These are phyloP conservation scores for Griposia aprilina DNA, from an alignment of 2,888 invertebrate genomes.

Conservation along the genomic window DNA sequence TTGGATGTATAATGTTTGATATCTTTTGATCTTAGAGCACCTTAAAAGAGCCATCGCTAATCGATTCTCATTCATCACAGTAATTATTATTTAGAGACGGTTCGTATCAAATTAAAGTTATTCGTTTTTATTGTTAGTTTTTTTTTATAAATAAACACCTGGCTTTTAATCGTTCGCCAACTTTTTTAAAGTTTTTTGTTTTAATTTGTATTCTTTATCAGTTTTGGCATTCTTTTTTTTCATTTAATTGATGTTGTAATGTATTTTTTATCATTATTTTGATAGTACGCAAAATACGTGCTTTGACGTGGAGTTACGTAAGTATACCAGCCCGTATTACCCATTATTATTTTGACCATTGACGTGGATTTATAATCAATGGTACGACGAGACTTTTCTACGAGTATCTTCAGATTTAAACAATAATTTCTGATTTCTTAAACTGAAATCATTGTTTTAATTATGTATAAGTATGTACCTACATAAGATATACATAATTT, in stretches of 20 bases:
- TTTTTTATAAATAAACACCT: slow-evolving; percentile 54
- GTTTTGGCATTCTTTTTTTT: slow-evolving; percentile 11
- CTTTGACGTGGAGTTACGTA: no score
- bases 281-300: no score
- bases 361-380: slow-evolving; percentile 9
- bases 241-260: not conserved
- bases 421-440: no score
- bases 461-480: no score
- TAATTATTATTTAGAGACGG: slow-evolving; percentile 69
- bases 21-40: slow-evolving; percentile 14
- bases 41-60: slow-evolving; percentile 37
- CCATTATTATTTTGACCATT: not conserved
- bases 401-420: not conserved
- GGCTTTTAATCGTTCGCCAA: slow-evolving; percentile 39
- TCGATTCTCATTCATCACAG: slow-evolving; percentile 46
- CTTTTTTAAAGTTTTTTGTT: slow-evolving; percentile 48
- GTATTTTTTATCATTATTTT: not conserved
- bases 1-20: slow-evolving; percentile 3
- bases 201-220: slow-evolving; percentile 36
- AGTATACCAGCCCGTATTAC: no score
- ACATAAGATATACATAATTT: no score
- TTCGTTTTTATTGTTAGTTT: slow-evolving; percentile 56
- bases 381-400: not conserved
- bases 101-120: slow-evolving; percentile 60
- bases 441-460: no score